Percentiles rank a stretch among this genome's conserved stretches.
Evolutionary conservation across 2,113 vertebrate species (phyloP).

Genomic region (Cyprinodon tularosa): DNA sequence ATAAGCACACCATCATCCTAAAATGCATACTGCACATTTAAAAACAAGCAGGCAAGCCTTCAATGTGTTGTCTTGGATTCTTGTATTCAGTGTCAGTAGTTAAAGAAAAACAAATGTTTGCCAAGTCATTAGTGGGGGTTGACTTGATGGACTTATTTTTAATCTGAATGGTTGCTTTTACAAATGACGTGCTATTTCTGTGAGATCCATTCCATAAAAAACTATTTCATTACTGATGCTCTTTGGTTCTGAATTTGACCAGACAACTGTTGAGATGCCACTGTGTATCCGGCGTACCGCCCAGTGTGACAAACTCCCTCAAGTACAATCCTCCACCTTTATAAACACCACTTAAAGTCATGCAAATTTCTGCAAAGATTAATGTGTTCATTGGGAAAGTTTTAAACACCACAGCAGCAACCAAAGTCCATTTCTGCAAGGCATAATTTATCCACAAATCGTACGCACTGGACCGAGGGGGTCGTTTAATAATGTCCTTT

Average conservation of each 20-base stretch:
- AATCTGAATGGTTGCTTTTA: neutral
- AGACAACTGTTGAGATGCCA: neutral
- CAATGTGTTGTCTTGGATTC: neutral
- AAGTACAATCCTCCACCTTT: neutral
- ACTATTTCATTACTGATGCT: neutral
- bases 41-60: neutral
- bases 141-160: neutral
- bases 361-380: neutral
- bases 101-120: neutral
- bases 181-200: neutral
- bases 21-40: neutral
- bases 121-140: neutral
- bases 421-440: neutral
- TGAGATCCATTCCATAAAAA: neutral
- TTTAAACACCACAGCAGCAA: neutral
- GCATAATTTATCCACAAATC: neutral
- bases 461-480: neutral
- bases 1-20: neutral
- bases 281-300: neutral
- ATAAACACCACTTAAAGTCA: neutral
- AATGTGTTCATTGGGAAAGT: neutral
- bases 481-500: slow-evolving; percentile 20
- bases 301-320: neutral
- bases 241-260: neutral
- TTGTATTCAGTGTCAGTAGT: too few relatives aligned